A percentile compares a stretch with the other conserved stretches of the same genome.
Evolutionary conservation across 2,113 vertebrate genomes (phyloP).

Genomic region (Corythornis vintsioides): DNA sequence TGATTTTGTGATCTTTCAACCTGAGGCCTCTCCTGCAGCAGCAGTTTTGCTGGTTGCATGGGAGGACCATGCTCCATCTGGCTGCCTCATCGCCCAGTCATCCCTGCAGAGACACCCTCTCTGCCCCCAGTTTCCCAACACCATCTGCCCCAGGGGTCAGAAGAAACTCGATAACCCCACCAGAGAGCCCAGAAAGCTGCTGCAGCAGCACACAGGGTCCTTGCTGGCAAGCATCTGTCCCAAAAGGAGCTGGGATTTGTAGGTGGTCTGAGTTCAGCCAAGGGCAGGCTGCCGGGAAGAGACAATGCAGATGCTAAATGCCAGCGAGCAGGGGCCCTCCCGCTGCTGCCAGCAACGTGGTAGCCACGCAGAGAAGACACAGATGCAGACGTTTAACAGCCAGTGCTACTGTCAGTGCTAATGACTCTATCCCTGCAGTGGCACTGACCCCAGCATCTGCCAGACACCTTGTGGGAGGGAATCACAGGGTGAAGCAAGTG

Average conservation of each 20-base stretch:
- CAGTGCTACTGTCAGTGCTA: neutral
- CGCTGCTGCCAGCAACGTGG: conserved; percentile 21
- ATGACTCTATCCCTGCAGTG: neutral
- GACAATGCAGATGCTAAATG: conserved; percentile 47
- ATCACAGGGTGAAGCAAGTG: neutral
- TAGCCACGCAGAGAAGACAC: conserved; percentile 1
- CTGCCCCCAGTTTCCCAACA: neutral
- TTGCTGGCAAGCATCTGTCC: neutral
- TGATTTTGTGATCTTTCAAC: neutral
- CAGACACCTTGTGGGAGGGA: neutral
- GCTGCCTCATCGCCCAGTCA: neutral
- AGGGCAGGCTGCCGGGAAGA: conserved; percentile 4
- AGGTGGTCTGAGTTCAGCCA: neutral
- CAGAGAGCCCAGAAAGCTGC: neutral
- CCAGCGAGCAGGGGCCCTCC: conserved; percentile 13
- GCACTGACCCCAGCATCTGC: accelerated
- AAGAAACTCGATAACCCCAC: neutral
- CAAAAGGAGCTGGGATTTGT: neutral
- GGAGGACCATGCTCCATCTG: accelerated
- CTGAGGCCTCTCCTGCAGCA: neutral
- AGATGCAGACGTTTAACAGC: neutral
- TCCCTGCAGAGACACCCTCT: accelerated
- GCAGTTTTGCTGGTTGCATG: neutral
- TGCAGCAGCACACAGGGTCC: neutral
- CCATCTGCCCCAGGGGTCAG: neutral